These are phyloP conservation scores for Drosophila meridiana DNA, from an alignment of 2,888 invertebrate genomes.

Conservation along the genomic window DNA sequence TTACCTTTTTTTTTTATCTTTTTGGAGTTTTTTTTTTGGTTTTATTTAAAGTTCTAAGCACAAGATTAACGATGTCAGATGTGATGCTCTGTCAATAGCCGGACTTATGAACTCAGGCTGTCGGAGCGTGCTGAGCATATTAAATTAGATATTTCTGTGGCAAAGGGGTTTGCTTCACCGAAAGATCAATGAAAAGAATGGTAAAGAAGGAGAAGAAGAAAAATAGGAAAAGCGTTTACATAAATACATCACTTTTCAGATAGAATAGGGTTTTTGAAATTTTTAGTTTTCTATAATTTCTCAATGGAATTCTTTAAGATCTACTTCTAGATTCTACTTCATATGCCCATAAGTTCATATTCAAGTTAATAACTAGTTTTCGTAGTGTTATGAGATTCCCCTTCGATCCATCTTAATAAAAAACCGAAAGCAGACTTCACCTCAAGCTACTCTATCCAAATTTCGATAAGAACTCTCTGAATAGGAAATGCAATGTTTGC, in stretches of 20 bases:
- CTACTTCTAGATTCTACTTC: too few species aligned
- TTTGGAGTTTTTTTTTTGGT: constrained; percentile 28
- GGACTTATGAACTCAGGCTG: constrained; percentile 26
- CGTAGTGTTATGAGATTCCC: too few species aligned
- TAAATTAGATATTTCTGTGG: constrained; percentile 23
- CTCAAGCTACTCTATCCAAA: background rate
- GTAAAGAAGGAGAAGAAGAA: background rate
- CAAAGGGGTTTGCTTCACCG: background rate
- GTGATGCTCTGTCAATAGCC: constrained; percentile 46
- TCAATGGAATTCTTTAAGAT: too few species aligned
- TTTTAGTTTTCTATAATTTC: too few species aligned
- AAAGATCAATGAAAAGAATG: constrained; percentile 8
- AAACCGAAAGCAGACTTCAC: background rate
- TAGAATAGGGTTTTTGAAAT: background rate
- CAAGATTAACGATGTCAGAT: constrained; percentile 71
- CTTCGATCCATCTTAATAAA: background rate
- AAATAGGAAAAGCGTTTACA: background rate
- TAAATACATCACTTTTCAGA: background rate
- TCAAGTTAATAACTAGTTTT: too few species aligned
- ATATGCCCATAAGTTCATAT: too few species aligned
- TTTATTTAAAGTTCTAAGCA: constrained; percentile 48
- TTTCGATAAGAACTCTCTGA: background rate
- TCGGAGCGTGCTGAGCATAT: constrained; percentile 47
- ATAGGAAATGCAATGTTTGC: constrained; percentile 41
- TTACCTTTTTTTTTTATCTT: constrained; percentile 31